Evolutionary conservation across 2,797 vertebrate species (phyloP).

Genomic region (Takifugu ocellatus): DNA sequence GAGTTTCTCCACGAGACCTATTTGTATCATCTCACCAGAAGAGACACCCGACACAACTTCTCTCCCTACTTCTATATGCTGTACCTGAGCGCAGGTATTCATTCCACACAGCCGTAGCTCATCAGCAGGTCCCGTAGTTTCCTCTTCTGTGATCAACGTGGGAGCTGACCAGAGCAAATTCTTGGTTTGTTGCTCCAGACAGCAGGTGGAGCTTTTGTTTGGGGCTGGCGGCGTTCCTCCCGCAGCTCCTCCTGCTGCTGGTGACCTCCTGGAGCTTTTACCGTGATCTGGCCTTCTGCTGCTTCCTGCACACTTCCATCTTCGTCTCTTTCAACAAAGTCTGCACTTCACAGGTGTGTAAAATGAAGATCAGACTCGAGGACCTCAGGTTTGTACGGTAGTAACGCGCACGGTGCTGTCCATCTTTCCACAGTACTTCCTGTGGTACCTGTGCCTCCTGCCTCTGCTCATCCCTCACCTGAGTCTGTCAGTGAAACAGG

Average conservation of each 20-base stretch:
- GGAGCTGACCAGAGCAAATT: background rate
- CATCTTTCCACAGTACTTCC: slow-evolving; percentile 67
- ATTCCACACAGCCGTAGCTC: background rate
- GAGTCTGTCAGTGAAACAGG: slow-evolving; percentile 72
- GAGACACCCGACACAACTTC: slow-evolving; percentile 93
- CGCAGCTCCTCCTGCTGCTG: slow-evolving; percentile 82
- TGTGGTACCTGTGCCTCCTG: slow-evolving; percentile 94
- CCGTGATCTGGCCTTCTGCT: slow-evolving; percentile 85
- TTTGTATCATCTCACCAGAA: slow-evolving; percentile 89
- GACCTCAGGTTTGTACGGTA: too few species aligned
- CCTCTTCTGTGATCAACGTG: too few species aligned
- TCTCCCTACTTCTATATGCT: slow-evolving; percentile 97
- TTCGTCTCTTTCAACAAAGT: slow-evolving; percentile 99
- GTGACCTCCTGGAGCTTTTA: slow-evolving; percentile 78
- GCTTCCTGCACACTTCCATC: slow-evolving; percentile 87
- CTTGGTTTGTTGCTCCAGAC: slow-evolving; percentile 59
- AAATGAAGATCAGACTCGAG: too few species aligned
- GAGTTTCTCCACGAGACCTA: slow-evolving; percentile 90
- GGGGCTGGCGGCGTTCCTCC: slow-evolving; percentile 85
- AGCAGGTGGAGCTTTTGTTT: slow-evolving; percentile 79
- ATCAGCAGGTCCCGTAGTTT: background rate
- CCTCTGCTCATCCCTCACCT: slow-evolving; percentile 84
- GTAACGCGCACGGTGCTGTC: background rate
- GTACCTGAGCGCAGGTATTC: slow-evolving; percentile 81
- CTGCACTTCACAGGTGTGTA: slow-evolving; percentile 88